Evolutionary conservation across 2,888 invertebrate genomes (phyloP).

Genomic region (Poecilus cupreus): DNA sequence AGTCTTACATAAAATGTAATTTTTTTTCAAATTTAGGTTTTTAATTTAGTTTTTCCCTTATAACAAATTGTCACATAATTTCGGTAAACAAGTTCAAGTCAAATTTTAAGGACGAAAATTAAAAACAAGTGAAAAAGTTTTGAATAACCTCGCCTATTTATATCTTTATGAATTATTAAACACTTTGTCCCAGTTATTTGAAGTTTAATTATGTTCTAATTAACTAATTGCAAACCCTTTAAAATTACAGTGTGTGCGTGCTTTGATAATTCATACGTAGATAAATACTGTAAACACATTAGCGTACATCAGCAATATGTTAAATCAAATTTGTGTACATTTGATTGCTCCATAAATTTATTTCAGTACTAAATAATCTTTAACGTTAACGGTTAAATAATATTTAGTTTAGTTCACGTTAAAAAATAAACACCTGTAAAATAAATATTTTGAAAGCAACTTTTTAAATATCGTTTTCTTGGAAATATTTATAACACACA

Average conservation of each 20-base stretch:
- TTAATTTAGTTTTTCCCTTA: background rate
- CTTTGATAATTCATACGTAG: background rate
- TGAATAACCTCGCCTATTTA: background rate
- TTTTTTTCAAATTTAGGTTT: background rate
- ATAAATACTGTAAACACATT: background rate
- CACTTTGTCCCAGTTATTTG: background rate
- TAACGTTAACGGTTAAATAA: background rate
- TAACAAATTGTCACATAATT: slow-evolving; percentile 3
- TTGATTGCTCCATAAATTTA: background rate
- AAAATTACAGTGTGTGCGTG: background rate
- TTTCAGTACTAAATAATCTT: background rate
- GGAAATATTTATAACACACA: background rate
- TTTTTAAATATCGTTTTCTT: slow-evolving; percentile 19
- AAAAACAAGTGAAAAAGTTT: background rate
- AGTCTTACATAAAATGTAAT: background rate
- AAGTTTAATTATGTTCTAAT: background rate
- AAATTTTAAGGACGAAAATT: too few relatives aligned
- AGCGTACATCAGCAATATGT: background rate
- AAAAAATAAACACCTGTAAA: background rate
- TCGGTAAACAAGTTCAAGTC: too few relatives aligned
- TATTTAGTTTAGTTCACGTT: background rate
- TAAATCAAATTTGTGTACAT: slow-evolving; percentile 14
- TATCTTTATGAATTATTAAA: background rate
- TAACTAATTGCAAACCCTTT: background rate
- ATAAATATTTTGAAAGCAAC: background rate